phyloP scores from a whole-genome alignment of 2,888 invertebrate genomes.

The Tinea pellionella region DNA sequence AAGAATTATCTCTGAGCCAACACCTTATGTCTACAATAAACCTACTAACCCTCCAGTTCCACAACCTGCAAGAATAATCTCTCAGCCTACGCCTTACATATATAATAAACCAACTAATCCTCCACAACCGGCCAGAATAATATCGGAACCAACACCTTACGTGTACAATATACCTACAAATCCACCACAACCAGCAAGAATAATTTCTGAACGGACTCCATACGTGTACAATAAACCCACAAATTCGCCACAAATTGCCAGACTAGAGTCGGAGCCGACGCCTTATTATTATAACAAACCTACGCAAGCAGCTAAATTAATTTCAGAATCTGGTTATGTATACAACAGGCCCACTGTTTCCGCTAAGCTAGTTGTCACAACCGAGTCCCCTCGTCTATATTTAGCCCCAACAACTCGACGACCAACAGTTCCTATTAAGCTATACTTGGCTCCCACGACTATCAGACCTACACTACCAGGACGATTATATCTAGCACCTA shows the following conservation, averaged over 20 bases:
- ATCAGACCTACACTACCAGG: conserved; percentile 33
- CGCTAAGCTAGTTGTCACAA: conserved; percentile 23
- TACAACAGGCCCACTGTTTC: conserved; percentile 32
- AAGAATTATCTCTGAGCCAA: conserved; percentile 35
- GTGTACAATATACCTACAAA: not conserved
- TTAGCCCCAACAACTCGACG: conserved; percentile 29
- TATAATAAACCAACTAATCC: conserved; percentile 33
- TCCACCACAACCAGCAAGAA: conserved; percentile 23
- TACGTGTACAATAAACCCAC: conserved; percentile 26
- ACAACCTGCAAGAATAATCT: conserved; percentile 30
- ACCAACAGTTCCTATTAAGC: conserved; percentile 26
- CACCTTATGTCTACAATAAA: conserved; percentile 37
- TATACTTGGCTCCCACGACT: conserved; percentile 27
- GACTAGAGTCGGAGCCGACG: conserved; percentile 16
- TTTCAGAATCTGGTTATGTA: conserved; percentile 19
- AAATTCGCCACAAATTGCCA: conserved; percentile 24
- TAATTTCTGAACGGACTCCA: conserved; percentile 22
- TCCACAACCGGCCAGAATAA: not conserved
- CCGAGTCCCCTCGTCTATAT: conserved; percentile 27
- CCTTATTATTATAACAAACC: conserved; percentile 29
- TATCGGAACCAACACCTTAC: not conserved
- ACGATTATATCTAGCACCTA: conserved; percentile 36
- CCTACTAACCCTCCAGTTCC: conserved; percentile 22
- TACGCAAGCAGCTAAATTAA: conserved; percentile 11
- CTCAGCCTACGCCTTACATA: conserved; percentile 38